phyloP scores from a whole-genome alignment of 2,888 invertebrate genomes.

The Junonia oenone region DNA sequence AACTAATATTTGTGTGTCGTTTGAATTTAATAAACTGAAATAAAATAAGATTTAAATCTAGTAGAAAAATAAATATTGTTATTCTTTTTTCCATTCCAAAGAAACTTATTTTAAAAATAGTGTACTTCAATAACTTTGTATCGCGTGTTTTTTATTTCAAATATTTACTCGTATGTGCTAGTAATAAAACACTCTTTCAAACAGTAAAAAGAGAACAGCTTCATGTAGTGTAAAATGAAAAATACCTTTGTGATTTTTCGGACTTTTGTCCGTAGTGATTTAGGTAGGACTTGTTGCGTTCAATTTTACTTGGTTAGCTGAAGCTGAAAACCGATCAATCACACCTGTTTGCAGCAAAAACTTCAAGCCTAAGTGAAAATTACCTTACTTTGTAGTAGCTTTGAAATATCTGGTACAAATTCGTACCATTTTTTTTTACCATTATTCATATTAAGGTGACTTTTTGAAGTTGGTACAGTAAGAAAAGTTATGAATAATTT shows the following conservation, averaged over 20 bases:
- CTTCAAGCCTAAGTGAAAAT: not conserved
- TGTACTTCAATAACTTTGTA: too few relatives aligned
- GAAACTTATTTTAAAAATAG: too few relatives aligned
- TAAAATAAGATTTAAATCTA: too few relatives aligned
- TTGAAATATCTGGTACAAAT: not conserved
- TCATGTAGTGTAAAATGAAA: not conserved
- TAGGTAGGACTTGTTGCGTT: not conserved
- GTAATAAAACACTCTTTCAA: too few relatives aligned
- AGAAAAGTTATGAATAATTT: constrained; percentile 18
- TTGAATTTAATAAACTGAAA: too few relatives aligned
- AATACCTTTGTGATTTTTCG: not conserved
- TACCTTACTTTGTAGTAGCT: not conserved
- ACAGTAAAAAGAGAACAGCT: not conserved
- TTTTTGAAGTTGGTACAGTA: constrained; percentile 4
- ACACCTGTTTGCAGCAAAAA: not conserved
- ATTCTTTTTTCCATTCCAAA: too few relatives aligned
- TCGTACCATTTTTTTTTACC: not conserved
- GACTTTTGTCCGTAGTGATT: not conserved
- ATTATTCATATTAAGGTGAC: constrained; percentile 4
- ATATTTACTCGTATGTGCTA: too few relatives aligned
- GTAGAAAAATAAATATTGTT: too few relatives aligned
- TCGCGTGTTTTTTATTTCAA: too few relatives aligned
- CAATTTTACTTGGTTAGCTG: not conserved
- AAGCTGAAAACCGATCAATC: not conserved
- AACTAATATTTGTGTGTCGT: too few relatives aligned